phyloP scores from a whole-genome alignment of 2,113 vertebrate genomes.

The Daphoenositta chrysoptera region DNA sequence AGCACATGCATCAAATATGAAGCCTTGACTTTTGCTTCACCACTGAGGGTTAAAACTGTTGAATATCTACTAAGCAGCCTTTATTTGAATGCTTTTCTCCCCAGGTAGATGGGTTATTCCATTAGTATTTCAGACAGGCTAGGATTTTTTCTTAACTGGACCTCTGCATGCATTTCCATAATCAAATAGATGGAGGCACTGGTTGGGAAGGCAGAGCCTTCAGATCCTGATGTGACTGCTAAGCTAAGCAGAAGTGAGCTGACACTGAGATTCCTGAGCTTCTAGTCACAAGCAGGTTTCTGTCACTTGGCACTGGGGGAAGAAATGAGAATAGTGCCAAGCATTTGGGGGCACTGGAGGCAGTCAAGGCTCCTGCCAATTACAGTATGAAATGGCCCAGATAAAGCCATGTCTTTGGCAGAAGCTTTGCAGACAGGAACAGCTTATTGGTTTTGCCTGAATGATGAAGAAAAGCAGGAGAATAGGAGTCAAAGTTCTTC shows the following conservation, averaged over 20 bases:
- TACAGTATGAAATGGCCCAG: neutral
- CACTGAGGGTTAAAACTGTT: neutral
- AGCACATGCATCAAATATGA: neutral
- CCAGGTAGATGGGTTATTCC: neutral
- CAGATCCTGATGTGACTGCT: neutral
- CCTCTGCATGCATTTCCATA: neutral
- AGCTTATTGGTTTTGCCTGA: neutral
- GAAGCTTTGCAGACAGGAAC: neutral
- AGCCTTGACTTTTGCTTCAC: neutral
- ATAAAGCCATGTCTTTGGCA: neutral
- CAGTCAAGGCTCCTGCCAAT: neutral
- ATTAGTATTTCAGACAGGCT: neutral
- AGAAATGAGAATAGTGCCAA: neutral
- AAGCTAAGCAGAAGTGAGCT: neutral
- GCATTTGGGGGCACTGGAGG: neutral
- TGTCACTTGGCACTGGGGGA: neutral
- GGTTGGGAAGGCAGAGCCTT: neutral
- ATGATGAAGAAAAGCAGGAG: neutral
- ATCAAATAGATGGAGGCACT: neutral
- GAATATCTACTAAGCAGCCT: neutral
- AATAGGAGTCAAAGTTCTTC: neutral
- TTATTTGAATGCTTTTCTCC: neutral
- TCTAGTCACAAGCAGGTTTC: neutral
- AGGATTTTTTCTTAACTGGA: neutral
- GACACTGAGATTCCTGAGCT: neutral